phyloP scores from a whole-genome alignment of 2,797 vertebrate genomes.

The Chelon auratus region DNA sequence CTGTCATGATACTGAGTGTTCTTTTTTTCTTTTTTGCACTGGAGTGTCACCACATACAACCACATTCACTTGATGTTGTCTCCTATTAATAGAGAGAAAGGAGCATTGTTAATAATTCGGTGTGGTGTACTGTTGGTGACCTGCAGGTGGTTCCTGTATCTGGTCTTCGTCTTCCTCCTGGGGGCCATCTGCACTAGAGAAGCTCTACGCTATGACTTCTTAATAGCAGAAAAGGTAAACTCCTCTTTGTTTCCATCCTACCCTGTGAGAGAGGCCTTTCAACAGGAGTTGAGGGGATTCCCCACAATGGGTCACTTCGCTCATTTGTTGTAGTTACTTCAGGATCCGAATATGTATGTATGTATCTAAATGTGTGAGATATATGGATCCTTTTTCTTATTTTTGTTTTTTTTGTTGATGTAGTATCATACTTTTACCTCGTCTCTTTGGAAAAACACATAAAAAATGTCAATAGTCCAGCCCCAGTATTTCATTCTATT shows the following conservation, averaged over 20 bases:
- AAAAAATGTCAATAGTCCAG: background rate
- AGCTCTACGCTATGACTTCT: constrained; percentile 93
- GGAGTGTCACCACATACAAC: no score
- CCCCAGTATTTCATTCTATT: background rate
- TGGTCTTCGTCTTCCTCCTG: constrained; percentile 96
- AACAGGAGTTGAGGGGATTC: constrained; percentile 33
- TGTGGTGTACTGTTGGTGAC: constrained; percentile 66
- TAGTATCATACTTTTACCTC: no score
- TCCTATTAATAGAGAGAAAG: constrained; percentile 52
- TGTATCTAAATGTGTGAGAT: no score
- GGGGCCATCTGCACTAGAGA: constrained; percentile 95
- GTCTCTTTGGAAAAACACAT: background rate
- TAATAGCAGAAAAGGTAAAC: constrained; percentile 98
- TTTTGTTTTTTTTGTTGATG: no score
- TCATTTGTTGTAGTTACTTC: constrained; percentile 28
- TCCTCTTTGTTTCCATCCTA: constrained; percentile 44
- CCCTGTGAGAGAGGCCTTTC: constrained; percentile 5
- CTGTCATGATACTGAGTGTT: background rate
- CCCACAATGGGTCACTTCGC: constrained; percentile 29
- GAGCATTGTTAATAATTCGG: constrained; percentile 41
- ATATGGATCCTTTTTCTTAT: no score
- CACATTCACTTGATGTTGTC: background rate
- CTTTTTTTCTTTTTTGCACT: background rate
- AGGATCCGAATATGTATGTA: background rate
- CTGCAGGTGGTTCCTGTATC: constrained; percentile 98